These are phyloP conservation scores for Condylura cristata DNA, from an alignment of 2,113 vertebrate genomes.

Conservation along the genomic window DNA sequence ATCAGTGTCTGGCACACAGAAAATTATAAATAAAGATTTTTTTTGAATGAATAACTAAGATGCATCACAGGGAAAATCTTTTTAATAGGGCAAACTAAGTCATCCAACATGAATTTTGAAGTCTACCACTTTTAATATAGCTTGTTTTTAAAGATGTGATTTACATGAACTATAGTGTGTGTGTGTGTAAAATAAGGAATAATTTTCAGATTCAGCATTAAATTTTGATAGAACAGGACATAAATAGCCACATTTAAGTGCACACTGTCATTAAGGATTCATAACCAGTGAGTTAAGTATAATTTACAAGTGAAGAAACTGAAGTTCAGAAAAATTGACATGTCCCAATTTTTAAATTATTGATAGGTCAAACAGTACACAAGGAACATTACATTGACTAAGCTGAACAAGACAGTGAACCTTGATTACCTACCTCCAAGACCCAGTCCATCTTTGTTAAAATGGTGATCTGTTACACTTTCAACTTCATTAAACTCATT, in stretches of 20 bases:
- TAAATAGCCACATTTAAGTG: background rate
- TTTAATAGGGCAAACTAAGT: background rate
- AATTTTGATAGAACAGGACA: conserved; percentile 2
- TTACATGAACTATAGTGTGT: background rate
- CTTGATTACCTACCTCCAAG: background rate
- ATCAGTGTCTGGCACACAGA: background rate
- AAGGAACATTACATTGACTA: background rate
- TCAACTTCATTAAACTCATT: background rate
- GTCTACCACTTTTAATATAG: background rate
- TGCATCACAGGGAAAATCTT: background rate
- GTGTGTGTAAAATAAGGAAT: background rate
- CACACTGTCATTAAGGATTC: conserved; percentile 3
- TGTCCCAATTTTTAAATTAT: background rate
- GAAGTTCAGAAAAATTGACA: background rate
- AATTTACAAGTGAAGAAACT: conserved; percentile 26
- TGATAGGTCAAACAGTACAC: background rate
- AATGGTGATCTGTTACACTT: background rate
- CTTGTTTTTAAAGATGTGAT: conserved; percentile 1
- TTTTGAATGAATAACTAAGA: conserved; percentile 26
- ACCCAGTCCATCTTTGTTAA: background rate
- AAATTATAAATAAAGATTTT: background rate
- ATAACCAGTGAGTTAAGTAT: conserved; percentile 12
- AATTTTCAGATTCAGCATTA: conserved; percentile 9
- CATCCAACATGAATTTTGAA: background rate
- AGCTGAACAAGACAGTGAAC: background rate